Percentiles rank a stretch among this genome's conserved stretches.
phyloP scores from a whole-genome alignment of 2,797 vertebrate species.

The Dendrocincla fuliginosa region DNA sequence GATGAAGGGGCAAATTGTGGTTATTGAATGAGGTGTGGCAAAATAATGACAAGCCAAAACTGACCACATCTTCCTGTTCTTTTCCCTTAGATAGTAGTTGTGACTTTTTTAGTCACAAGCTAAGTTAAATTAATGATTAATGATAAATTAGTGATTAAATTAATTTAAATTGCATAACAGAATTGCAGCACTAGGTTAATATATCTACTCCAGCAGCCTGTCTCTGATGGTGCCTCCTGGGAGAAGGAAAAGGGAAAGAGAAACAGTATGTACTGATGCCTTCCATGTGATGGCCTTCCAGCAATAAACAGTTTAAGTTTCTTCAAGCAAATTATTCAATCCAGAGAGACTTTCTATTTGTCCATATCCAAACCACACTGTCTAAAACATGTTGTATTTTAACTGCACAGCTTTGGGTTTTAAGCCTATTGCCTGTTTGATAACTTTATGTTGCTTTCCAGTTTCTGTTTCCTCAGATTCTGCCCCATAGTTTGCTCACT shows the following conservation, averaged over 20 bases:
- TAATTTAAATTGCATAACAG: background rate
- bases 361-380: background rate
- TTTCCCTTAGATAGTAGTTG: background rate
- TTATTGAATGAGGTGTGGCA: background rate
- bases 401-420: background rate
- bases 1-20: background rate
- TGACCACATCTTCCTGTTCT: background rate
- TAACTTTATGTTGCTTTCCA: background rate
- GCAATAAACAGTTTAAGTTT: background rate
- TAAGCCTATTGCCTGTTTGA: background rate
- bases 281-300: background rate
- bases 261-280: background rate
- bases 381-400: fast-evolving
- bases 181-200: background rate
- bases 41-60: background rate
- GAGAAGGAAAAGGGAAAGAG: background rate
- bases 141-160: background rate
- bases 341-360: background rate
- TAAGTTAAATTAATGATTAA: background rate
- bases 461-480: background rate
- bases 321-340: background rate
- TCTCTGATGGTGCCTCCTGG: background rate
- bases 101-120: background rate
- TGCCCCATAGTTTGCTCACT: background rate
- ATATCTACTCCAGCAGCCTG: background rate